A percentile compares a stretch with the other conserved stretches of the same genome.
Evolutionary conservation across 2,888 invertebrate species (phyloP).

Genomic region (Microdon myrmicae): DNA sequence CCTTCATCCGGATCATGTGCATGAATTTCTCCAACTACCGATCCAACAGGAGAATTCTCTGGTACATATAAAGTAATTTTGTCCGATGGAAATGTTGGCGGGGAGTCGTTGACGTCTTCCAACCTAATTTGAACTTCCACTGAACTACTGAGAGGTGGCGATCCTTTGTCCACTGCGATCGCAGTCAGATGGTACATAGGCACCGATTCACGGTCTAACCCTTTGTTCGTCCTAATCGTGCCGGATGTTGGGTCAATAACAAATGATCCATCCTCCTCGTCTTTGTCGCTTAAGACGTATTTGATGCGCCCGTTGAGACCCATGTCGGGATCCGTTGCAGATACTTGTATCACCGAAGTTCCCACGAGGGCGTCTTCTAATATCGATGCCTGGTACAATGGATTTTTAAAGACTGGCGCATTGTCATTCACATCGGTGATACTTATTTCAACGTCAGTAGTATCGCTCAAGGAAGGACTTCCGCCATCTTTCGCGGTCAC

Average conservation of each 20-base stretch:
- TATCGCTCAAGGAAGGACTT: slow-evolving; percentile 88
- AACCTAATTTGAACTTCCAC: slow-evolving; percentile 83
- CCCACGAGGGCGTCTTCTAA: slow-evolving; percentile 88
- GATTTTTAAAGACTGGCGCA: slow-evolving; percentile 85
- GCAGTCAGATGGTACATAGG: slow-evolving; percentile 87
- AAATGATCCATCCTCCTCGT: slow-evolving; percentile 88
- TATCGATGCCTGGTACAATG: slow-evolving; percentile 83
- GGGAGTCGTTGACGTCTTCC: slow-evolving; percentile 90
- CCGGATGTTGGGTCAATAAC: slow-evolving; percentile 93
- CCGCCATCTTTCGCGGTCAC: slow-evolving; percentile 95
- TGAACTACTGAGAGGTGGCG: slow-evolving; percentile 77
- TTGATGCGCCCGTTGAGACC: slow-evolving; percentile 88
- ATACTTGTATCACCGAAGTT: slow-evolving; percentile 80
- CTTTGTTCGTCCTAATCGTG: slow-evolving; percentile 87
- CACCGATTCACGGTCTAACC: slow-evolving; percentile 90
- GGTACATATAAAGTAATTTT: slow-evolving; percentile 88
- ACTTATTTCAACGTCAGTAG: slow-evolving; percentile 94
- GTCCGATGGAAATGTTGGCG: slow-evolving; percentile 89
- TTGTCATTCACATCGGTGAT: slow-evolving; percentile 97
- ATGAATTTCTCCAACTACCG: slow-evolving; percentile 89
- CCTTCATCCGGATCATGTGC: slow-evolving; percentile 95
- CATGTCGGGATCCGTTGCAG: slow-evolving; percentile 85
- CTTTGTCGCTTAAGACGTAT: slow-evolving; percentile 79
- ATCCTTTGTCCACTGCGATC: slow-evolving; percentile 89
- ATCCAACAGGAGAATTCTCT: slow-evolving; percentile 97